phyloP scores from a whole-genome alignment of 2,888 invertebrate genomes.

The Anthrax anthrax region DNA sequence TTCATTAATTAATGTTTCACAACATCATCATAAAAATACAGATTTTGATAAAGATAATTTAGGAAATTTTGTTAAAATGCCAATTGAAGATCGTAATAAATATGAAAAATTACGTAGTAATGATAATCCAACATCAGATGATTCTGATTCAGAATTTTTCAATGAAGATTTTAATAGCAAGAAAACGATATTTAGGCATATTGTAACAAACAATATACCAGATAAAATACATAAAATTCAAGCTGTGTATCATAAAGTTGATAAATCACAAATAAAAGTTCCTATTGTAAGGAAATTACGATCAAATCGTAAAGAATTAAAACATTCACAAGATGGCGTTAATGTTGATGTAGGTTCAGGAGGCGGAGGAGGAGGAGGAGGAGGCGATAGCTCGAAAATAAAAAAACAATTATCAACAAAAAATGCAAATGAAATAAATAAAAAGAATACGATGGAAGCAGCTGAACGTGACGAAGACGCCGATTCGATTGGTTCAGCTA shows the following conservation, averaged over 20 bases:
- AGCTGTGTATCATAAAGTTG: conserved; percentile 39
- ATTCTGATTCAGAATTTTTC: conserved; percentile 36
- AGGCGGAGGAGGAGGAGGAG: no score
- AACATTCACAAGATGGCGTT: conserved; percentile 14
- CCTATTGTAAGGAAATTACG: conserved; percentile 37
- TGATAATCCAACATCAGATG: conserved; percentile 41
- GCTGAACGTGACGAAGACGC: conserved; percentile 39
- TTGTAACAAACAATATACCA: conserved; percentile 38
- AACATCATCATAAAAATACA: conserved; percentile 25
- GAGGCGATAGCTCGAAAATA: conserved; percentile 10
- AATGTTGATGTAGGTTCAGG: neutral
- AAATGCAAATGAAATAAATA: conserved; percentile 18
- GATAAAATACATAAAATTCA: conserved; percentile 38
- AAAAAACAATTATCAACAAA: conserved; percentile 9
- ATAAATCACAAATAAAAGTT: conserved; percentile 30
- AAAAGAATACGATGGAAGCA: conserved; percentile 10
- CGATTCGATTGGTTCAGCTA: conserved; percentile 58
- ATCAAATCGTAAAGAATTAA: conserved; percentile 25
- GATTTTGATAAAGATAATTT: conserved; percentile 17
- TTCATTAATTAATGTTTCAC: conserved; percentile 24
- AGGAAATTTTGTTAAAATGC: conserved; percentile 43
- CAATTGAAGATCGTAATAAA: conserved; percentile 56
- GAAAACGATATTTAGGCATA: conserved; percentile 31
- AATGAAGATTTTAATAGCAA: conserved; percentile 28
- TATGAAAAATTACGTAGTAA: conserved; percentile 59